phyloP scores from a whole-genome alignment of 2,113 vertebrate species.

The Pygoscelis adeliae region DNA sequence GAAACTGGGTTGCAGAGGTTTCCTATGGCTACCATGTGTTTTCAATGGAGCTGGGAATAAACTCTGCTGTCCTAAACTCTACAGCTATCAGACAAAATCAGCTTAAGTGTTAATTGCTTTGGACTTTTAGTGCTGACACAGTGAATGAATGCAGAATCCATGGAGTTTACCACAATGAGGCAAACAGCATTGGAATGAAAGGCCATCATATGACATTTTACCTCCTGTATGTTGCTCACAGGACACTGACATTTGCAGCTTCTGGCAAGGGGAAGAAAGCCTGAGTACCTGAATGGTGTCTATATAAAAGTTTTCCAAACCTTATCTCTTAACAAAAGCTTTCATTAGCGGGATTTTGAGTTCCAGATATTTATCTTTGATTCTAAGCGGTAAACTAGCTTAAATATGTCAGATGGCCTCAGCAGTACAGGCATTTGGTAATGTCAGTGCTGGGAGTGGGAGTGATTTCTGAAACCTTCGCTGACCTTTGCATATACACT shows the following conservation, averaged over 20 bases:
- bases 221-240: background rate
- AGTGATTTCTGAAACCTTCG: constrained; percentile 26
- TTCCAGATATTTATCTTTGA: background rate
- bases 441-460: constrained; percentile 29
- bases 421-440: background rate
- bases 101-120: background rate
- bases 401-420: background rate
- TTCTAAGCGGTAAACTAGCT: background rate
- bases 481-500: constrained; percentile 59
- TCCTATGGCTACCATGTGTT: background rate
- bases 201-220: constrained; percentile 30
- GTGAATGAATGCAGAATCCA: background rate
- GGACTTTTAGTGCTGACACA: background rate
- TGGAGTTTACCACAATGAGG: background rate
- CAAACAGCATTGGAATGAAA: background rate
- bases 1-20: background rate
- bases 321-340: background rate
- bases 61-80: background rate
- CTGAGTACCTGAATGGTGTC: background rate
- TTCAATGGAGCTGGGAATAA: background rate
- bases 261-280: background rate
- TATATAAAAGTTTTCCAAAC: background rate
- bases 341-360: background rate
- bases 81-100: background rate
- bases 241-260: constrained; percentile 42